phyloP scores from a whole-genome alignment of 2,888 invertebrate genomes.

The Tyria jacobaeae region DNA sequence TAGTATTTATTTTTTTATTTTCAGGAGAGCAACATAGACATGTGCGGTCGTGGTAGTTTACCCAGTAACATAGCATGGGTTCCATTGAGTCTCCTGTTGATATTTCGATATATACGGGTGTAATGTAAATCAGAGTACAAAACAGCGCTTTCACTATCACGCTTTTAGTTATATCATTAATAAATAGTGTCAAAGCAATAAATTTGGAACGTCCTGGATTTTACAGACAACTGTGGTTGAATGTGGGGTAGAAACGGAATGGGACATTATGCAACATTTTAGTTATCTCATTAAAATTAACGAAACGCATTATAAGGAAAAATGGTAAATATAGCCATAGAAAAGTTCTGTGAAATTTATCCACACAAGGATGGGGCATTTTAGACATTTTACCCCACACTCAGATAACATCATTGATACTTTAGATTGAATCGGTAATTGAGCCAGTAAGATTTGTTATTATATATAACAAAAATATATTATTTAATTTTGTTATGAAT shows the following conservation, averaged over 20 bases:
- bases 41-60: slow-evolving; percentile 86
- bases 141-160: slow-evolving; percentile 12
- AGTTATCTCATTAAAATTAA: neutral
- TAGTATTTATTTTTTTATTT: slow-evolving; percentile 44
- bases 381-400: neutral
- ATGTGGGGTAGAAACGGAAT: no score
- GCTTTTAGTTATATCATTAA: neutral
- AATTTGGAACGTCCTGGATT: neutral
- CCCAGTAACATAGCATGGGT: slow-evolving; percentile 58
- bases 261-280: no score
- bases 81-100: slow-evolving; percentile 51
- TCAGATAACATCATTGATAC: neutral
- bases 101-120: slow-evolving; percentile 43
- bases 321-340: no score
- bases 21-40: slow-evolving; percentile 89
- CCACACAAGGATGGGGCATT: neutral
- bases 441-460: neutral
- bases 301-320: neutral
- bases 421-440: neutral
- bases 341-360: no score
- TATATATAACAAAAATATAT: slow-evolving; percentile 9
- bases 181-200: neutral
- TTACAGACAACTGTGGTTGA: no score
- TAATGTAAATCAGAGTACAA: slow-evolving; percentile 13
- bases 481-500: slow-evolving; percentile 36